Base-by-base conservation (phyloP, 2,113 vertebrate species). In the Chauna torquata region DNA sequence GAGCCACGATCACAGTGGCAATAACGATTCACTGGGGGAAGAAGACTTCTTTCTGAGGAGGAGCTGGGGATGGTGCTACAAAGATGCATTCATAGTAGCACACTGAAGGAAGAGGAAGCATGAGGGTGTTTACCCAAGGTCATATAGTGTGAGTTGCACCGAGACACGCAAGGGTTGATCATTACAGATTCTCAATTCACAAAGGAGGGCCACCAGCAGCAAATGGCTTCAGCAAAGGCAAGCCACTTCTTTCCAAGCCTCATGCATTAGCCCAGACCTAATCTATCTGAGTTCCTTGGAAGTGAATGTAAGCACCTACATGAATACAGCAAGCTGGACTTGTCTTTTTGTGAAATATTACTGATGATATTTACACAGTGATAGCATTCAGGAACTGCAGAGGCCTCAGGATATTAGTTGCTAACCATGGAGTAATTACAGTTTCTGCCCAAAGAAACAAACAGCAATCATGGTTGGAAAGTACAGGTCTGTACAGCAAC, bases 371-470 rank as follows among this genome's bases (percentile, higher is more conserved):
- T 92, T 88, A 38, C 74, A 50, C 16, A 79, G 27, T 42, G 68
- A 71, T 52, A 93, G 69, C n/a, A 75, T 45, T 88, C 50, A 58
- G 75, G 47, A 96, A 68, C 4, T 4, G 68, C 6, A 86, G 68
- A 75, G 61, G 70, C 87, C 86, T 87, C 40, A 44, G 83, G 77
- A 77, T 68, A 40, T 78, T 75, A 55, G 72, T 34, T 91, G 68
- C 20, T 79, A 94, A 58, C 55, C 1, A 1, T 42, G 55, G 49
- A 78, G 34, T 65, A 92, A 96, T 83, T 86, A 72, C 36, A 75
- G 64, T 77, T 92, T 90, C 22, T 94, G 71, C 85, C 79, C 71
- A 42, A 92, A 78, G 71, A 72, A 95, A 82, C 17, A 68, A 89
- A 64, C 34, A 94, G 64, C 42, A 84, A 28, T 49, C 52, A 78